A percentile compares a stretch with the other conserved stretches of the same genome.
Evolutionary conservation across 2,797 vertebrate species (phyloP).

Genomic region (Rhincodon typus): DNA sequence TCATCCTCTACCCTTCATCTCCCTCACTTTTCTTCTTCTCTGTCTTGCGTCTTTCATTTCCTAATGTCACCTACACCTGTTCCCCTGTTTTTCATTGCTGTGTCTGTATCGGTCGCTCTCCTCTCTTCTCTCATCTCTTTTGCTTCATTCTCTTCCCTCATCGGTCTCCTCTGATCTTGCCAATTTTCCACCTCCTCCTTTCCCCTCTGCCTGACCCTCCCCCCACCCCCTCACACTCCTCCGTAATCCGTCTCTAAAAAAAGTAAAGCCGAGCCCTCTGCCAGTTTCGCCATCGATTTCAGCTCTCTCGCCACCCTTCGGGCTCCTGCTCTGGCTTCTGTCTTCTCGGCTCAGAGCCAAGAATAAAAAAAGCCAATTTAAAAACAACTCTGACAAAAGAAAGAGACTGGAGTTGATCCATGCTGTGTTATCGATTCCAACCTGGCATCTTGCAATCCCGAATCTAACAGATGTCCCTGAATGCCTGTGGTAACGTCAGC

Average conservation of each 20-base stretch:
- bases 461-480: not conserved
- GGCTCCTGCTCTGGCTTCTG: not conserved
- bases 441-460: not conserved
- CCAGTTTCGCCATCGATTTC: not conserved
- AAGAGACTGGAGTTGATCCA: not conserved
- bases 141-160: not conserved
- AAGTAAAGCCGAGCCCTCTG: not conserved
- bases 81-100: not conserved
- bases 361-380: not conserved
- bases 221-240: rapidly evolving
- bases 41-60: not conserved
- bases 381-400: not conserved
- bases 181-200: not conserved
- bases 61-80: not conserved
- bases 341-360: not conserved
- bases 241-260: not conserved
- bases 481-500: not conserved
- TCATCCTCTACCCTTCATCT: too few relatives aligned
- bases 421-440: not conserved
- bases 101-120: not conserved
- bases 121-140: not conserved
- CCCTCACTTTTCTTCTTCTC: not conserved
- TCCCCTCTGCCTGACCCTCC: not conserved
- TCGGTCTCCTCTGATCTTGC: not conserved
- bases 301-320: not conserved